phyloP scores from a whole-genome alignment of 2,888 invertebrate genomes.

The Miltochrista miniata region DNA sequence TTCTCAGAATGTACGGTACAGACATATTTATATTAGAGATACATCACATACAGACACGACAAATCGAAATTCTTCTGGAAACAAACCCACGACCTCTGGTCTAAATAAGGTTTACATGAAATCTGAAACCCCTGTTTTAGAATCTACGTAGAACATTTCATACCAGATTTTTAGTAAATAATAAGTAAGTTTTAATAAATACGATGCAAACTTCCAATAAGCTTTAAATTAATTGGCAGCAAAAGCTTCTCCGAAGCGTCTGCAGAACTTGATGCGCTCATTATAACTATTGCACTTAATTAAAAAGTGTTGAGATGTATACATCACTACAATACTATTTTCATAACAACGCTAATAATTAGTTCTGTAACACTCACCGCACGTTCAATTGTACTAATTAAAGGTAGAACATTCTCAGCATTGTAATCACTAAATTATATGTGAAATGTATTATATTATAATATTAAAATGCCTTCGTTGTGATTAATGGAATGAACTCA shows the following conservation, averaged over 20 bases:
- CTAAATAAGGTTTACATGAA: too few species aligned
- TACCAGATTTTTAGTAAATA: constrained; percentile 2
- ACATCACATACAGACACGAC: too few species aligned
- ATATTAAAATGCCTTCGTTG: constrained; percentile 13
- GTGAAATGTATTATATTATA: constrained; percentile 19
- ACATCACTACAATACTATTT: constrained; percentile 16
- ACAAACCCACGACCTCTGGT: too few species aligned
- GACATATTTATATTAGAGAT: too few species aligned
- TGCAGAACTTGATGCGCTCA: constrained; percentile 29
- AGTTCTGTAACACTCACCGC: constrained; percentile 26
- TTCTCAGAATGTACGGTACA: too few species aligned
- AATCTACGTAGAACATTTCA: not conserved
- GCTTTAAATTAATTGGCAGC: constrained; percentile 37
- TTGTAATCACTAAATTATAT: constrained; percentile 29
- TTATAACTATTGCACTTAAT: constrained; percentile 35
- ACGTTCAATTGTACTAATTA: constrained; percentile 33
- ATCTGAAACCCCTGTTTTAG: too few species aligned
- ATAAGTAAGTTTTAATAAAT: constrained; percentile 16
- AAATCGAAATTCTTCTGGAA: too few species aligned
- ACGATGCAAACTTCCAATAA: constrained; percentile 31
- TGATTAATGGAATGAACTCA: constrained; percentile 18
- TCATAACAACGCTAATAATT: constrained; percentile 18
- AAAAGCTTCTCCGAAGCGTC: constrained; percentile 24
- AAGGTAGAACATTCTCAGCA: constrained; percentile 30
- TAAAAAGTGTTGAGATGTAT: constrained; percentile 33